A percentile compares a stretch with the other conserved stretches of the same genome.
Conservation (phyloP, 1,140 invertebrate genomes). For the Pogonognathellus flavescens region DNA sequence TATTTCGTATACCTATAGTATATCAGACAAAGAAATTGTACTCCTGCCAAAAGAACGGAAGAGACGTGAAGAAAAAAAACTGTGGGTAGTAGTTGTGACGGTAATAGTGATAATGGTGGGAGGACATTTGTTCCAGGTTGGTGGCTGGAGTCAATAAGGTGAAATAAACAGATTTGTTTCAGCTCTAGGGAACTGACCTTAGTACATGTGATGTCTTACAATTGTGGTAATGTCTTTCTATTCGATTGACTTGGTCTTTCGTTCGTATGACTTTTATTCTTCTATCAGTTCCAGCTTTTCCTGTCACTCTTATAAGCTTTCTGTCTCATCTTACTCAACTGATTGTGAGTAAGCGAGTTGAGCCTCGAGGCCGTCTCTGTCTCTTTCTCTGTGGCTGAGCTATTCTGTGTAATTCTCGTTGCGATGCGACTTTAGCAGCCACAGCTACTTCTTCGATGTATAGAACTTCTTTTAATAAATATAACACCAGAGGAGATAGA, state of each 20-base stretch:
- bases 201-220: neutral
- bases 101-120: too few species aligned
- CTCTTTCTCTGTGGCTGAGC: neutral
- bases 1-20: too few species aligned
- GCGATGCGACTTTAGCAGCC: too few species aligned
- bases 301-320: constrained; percentile 25
- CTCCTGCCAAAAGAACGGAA: too few species aligned
- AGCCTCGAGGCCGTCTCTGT: neutral
- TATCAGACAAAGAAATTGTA: too few species aligned
- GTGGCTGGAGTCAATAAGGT: constrained; percentile 6
- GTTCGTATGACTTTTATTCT: constrained; percentile 7
- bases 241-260: neutral
- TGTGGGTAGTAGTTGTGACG: too few species aligned
- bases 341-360: neutral
- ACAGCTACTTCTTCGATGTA: too few species aligned
- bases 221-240: neutral
- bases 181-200: constrained; percentile 18
- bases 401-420: too few species aligned
- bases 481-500: too few species aligned
- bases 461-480: too few species aligned
- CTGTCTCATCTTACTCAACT: constrained; percentile 16
- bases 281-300: constrained; percentile 18
- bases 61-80: too few species aligned
- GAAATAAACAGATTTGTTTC: constrained; percentile 8
- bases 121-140: neutral